Base-by-base conservation (phyloP, 2,888 invertebrate genomes). In the Andrena flavipes region DNA sequence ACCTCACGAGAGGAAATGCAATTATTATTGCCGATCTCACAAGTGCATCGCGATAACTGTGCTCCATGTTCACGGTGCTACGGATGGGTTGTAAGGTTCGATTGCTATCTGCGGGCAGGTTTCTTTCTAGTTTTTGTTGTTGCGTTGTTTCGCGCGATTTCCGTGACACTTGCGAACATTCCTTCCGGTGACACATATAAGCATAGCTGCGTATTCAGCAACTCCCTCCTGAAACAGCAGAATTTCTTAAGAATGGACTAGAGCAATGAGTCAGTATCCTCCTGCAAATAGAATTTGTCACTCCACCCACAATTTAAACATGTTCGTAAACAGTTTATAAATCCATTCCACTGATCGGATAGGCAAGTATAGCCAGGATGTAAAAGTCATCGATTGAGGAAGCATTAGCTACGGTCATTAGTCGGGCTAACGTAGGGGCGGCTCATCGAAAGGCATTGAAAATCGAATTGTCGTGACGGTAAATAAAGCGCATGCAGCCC, bases 21-120 rank as follows among this genome's bases (percentile, higher is more conserved):
- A 88, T 88, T 86, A 88, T 87, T 82, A 84, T 65, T 63, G n/a
- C 71, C 78, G 81, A 87, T 87, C 86, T 80, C 79, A 85, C 80
- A 69, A 68, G 72, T 65, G 73, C 79, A 78, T 85, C 79, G 82
- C 71, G 73, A 76, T 79, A 69, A 65, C 76, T 33, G 62, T 71
- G 54, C 79, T 54, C 23, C 64, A 62, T 54, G 59, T 72, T 73
- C 60, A 51, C 72, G 80, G 54, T 64, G 60, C 30, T 67, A 49
- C 49, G 35, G 62, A 56, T 70, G 56, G 68, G 54, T 68, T 16
- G 68, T 42, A 69, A 49, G 71, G 42, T 29, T 35, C 54, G 75
- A 71, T 73, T 42, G 56, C 13, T 70, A 77, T 74, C 77, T 76
- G 13, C 33, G 13, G 26, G 16, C 23, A 42, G 33, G 69, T 56